Conservation (phyloP, 2,888 invertebrate genomes). For the Harpalus rubripes region DNA sequence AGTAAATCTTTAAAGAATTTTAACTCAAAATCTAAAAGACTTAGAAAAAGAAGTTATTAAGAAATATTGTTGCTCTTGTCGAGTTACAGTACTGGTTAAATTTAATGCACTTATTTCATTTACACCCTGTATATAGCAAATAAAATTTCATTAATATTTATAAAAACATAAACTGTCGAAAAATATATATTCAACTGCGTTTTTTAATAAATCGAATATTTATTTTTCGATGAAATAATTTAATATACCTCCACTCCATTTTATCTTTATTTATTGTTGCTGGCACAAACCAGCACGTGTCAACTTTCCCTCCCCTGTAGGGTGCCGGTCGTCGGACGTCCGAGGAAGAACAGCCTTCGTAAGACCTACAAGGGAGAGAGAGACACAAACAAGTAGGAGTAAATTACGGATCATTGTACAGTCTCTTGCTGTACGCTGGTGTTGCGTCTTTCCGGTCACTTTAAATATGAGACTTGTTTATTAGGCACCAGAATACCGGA, state of each 20-base stretch:
- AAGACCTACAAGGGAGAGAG: slow-evolving; percentile 12
- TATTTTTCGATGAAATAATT: not conserved
- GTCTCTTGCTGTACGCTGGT: slow-evolving; percentile 59
- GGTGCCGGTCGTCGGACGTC: slow-evolving; percentile 36
- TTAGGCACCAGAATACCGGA: slow-evolving; percentile 39
- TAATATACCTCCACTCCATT: not conserved
- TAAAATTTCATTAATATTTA: too few species aligned
- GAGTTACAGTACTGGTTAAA: too few species aligned
- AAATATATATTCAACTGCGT: too few species aligned
- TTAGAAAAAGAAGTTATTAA: too few species aligned
- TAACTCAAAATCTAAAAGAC: too few species aligned
- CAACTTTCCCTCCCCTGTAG: not conserved
- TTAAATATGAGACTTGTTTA: slow-evolving; percentile 65
- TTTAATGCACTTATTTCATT: too few species aligned
- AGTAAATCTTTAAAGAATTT: too few species aligned
- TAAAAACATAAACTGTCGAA: too few species aligned
- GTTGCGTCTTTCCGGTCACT: slow-evolving; percentile 65
- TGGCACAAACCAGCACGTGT: slow-evolving; percentile 73
- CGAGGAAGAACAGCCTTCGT: slow-evolving; percentile 36
- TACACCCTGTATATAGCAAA: too few species aligned
- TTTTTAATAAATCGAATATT: too few species aligned
- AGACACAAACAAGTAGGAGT: slow-evolving; percentile 42
- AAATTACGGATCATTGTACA: slow-evolving; percentile 67
- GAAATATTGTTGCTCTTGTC: too few species aligned
- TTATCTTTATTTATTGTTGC: slow-evolving; percentile 27